Conservation (phyloP, 2,113 vertebrate species). For the Indri indri region DNA sequence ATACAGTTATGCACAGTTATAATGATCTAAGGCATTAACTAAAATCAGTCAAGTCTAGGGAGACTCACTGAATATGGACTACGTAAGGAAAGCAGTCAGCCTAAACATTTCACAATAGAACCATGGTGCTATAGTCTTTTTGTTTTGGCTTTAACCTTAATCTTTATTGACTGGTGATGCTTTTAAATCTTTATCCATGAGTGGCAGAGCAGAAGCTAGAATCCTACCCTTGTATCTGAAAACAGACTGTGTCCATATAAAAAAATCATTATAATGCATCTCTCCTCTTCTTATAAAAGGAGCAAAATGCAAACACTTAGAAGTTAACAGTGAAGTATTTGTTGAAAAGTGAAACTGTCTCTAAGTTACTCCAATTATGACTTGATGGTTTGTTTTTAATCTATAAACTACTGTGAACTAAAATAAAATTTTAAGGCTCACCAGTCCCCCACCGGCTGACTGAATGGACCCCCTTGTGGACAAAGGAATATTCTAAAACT, state of each 20-base stretch:
- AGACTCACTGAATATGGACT: not conserved
- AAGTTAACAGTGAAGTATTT: not conserved
- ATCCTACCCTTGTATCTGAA: not conserved
- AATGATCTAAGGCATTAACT: not conserved
- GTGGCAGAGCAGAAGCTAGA: not conserved
- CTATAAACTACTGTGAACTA: not conserved
- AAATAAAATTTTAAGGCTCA: too few relatives aligned
- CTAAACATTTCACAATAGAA: not conserved
- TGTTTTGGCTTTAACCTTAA: not conserved
- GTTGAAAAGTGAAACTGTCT: not conserved
- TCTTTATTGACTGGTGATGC: slow-evolving; percentile 11
- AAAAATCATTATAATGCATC: slow-evolving; percentile 26
- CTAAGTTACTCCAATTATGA: not conserved
- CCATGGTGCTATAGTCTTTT: not conserved
- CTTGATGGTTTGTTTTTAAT: not conserved
- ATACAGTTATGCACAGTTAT: not conserved
- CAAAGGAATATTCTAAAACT: too few relatives aligned
- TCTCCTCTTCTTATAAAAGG: not conserved
- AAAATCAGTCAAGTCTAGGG: not conserved
- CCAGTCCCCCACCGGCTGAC: too few relatives aligned
- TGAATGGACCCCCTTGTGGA: too few relatives aligned
- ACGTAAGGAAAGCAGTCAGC: not conserved
- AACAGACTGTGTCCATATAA: not conserved
- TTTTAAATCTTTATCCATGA: slow-evolving; percentile 26
- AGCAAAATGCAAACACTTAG: not conserved